phyloP scores from a whole-genome alignment of 2,113 vertebrate species.

The Nyctereutes procyonoides region DNA sequence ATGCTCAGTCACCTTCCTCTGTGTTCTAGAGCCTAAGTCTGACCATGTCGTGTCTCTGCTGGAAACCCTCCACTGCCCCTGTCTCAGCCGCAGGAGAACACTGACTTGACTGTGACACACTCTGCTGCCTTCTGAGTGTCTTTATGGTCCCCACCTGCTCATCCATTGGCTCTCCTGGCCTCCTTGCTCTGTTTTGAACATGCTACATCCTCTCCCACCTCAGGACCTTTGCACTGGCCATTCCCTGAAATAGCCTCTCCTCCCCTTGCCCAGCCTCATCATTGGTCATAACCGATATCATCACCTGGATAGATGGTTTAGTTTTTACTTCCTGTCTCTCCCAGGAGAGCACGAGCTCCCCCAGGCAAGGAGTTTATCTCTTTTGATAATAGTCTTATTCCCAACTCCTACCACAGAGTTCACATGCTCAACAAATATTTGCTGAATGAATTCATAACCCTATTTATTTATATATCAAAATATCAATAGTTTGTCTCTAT shows the following conservation, averaged over 20 bases:
- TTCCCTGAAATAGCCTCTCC: background rate
- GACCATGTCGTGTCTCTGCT: background rate
- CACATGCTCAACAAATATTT: background rate
- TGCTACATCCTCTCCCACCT: background rate
- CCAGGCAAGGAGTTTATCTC: background rate
- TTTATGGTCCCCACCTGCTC: no score
- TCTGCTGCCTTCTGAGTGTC: rapidly evolving
- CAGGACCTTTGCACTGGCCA: background rate
- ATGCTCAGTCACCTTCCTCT: rapidly evolving
- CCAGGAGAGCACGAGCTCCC: rapidly evolving
- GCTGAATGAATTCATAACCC: background rate
- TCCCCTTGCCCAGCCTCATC: rapidly evolving
- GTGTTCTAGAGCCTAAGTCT: background rate
- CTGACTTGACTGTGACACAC: no score
- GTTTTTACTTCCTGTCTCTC: background rate
- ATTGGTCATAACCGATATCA: rapidly evolving
- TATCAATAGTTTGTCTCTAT: background rate
- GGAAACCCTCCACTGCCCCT: background rate
- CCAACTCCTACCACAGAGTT: background rate
- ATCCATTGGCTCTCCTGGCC: background rate
- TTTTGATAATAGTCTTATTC: background rate
- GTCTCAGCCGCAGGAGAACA: background rate
- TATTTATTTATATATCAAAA: background rate
- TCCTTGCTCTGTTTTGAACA: background rate
- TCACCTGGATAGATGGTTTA: background rate